Evolutionary conservation across 2,888 invertebrate species (phyloP).

Genomic region (Brachylomia viminalis): DNA sequence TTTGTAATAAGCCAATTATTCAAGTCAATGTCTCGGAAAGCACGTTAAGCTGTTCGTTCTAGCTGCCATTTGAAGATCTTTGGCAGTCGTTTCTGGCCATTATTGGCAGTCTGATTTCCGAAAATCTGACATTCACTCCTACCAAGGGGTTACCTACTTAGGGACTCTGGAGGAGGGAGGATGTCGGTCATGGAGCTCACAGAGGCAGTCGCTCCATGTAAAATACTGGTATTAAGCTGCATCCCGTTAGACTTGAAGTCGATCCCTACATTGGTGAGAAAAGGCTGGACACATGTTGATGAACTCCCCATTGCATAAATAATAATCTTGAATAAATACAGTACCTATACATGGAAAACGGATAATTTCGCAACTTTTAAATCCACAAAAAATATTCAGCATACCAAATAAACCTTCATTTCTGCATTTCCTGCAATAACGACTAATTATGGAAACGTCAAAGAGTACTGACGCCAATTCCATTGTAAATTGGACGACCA

Average conservation of each 20-base stretch:
- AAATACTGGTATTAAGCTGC: too few relatives aligned
- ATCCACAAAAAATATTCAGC: not conserved
- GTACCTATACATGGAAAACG: not conserved
- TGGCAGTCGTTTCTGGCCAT: not conserved
- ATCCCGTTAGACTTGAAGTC: too few relatives aligned
- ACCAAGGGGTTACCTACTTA: not conserved
- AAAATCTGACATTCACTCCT: too few relatives aligned
- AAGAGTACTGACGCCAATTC: constrained; percentile 14
- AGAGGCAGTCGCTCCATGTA: not conserved
- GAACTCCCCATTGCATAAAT: not conserved
- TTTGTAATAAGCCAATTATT: not conserved
- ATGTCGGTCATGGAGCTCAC: too few relatives aligned
- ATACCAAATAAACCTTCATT: not conserved
- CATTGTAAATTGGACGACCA: constrained; percentile 31
- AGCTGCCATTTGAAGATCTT: not conserved
- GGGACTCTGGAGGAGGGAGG: not conserved
- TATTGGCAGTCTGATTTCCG: too few relatives aligned
- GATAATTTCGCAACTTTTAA: not conserved
- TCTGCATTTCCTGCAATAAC: not conserved
- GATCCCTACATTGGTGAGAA: too few relatives aligned
- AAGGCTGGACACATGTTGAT: too few relatives aligned
- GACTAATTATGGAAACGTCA: constrained; percentile 46
- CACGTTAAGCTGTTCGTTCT: too few relatives aligned
- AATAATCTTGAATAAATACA: not conserved
- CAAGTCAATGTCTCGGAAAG: not conserved